Conservation (phyloP, 2,113 vertebrate species). For the Illadopsis cleaveri region DNA sequence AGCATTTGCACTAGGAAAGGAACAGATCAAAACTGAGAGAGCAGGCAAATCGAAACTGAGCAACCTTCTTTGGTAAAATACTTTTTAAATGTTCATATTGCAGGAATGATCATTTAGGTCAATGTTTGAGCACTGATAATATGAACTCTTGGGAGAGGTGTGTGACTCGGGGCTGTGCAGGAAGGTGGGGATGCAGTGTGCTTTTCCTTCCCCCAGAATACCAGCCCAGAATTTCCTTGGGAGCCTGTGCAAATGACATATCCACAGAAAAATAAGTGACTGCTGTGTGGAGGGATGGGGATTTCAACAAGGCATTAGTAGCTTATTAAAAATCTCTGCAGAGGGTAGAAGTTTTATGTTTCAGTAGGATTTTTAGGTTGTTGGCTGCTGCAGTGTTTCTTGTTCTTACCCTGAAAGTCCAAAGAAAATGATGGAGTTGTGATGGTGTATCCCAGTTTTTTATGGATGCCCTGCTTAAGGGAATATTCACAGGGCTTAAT, state of each 20-base stretch:
- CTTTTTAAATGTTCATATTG: neutral
- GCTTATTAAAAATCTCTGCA: neutral
- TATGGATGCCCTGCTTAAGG: slow-evolving; percentile 5
- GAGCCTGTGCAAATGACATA: neutral
- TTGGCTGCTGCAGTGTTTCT: neutral
- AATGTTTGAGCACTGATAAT: neutral
- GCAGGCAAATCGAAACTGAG: neutral
- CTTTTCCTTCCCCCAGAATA: neutral
- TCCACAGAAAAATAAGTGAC: neutral
- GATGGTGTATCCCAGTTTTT: neutral
- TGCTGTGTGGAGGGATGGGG: neutral
- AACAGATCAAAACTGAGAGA: neutral
- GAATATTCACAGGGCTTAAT: slow-evolving; percentile 12
- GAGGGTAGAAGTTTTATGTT: neutral
- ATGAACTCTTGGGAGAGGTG: neutral
- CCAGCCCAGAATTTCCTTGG: neutral
- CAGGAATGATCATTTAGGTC: neutral
- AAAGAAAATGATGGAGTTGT: neutral
- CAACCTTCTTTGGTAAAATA: neutral
- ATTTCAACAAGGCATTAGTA: neutral
- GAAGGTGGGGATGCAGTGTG: neutral
- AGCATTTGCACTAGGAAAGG: neutral
- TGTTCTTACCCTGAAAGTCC: neutral
- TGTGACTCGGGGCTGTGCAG: neutral
- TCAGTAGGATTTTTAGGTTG: neutral